Evolutionary conservation across 2,888 invertebrate species (phyloP).

Genomic region (Neocrepidodera transversa): DNA sequence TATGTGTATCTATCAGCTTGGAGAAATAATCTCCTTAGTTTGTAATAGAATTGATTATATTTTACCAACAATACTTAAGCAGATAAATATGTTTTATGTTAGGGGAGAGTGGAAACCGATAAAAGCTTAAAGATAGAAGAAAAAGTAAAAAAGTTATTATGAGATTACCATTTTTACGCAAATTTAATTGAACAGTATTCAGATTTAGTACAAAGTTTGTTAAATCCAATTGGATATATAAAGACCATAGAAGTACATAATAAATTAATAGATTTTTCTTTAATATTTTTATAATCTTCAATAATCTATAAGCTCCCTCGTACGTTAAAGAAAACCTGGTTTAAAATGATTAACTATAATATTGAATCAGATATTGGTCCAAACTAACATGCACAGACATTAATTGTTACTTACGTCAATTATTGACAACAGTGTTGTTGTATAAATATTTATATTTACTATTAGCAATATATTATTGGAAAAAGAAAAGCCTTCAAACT

Average conservation of each 20-base stretch:
- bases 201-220: too few species aligned
- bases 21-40: neutral
- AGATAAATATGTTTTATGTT: neutral
- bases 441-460: neutral
- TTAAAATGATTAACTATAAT: too few species aligned
- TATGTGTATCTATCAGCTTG: neutral
- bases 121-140: neutral
- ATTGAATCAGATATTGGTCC: neutral
- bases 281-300: too few species aligned
- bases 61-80: neutral
- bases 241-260: too few species aligned
- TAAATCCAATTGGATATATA: too few species aligned
- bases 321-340: too few species aligned
- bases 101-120: neutral
- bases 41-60: neutral
- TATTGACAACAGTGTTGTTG: neutral
- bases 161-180: too few species aligned
- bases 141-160: too few species aligned
- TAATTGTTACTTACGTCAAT: constrained; percentile 9
- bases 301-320: too few species aligned
- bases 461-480: neutral
- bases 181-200: too few species aligned
- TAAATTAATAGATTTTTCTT: too few species aligned
- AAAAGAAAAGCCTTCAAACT: constrained; percentile 4
- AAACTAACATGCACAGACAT: constrained; percentile 1